Evolutionary conservation across 2,113 vertebrate genomes (phyloP), one percentile per base, ranked within the genome.

Genomic region (Hiodon tergisus): DNA sequence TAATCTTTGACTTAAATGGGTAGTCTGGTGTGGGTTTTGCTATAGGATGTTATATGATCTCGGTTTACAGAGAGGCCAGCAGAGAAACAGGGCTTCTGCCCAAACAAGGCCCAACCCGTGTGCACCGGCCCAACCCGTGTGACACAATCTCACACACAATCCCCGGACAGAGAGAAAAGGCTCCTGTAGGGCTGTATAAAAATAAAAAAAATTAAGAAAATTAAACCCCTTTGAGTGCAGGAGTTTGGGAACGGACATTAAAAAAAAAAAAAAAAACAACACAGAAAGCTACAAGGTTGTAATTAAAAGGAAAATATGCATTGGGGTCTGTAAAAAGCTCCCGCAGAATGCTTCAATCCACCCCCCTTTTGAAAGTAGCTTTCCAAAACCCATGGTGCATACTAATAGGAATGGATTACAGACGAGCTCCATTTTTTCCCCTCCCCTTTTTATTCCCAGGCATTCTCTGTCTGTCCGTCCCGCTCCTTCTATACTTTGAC

Each of bases 291-390:
- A 52, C 70, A 14, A 55, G 60, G 46, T 60, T 31, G 31, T 59
- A 71, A 71, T 71, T 71, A 71, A 71, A 58, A 71, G 48, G 57
- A 60, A 71, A 71, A 58, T 57, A 69, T 52, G 17, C 68, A 14
- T 14, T 6, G 50, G 57, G 70, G 70, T 47, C 57, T 46, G 55
- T 47, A 13, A 71, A 31, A 60, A 48, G 31, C 31, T 59, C 58
- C 70, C 70, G 57, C 70, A 71, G 70, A 60, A 60, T 50, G 53
- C 70, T 60, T 31, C 57, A 47, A 48, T 58, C 57, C 70, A 71
- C 57, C 53, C 55, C 63, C 52, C 17, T 61, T 50, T 47, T 61
- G 62, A 68, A 48, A 74, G 63, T n/a, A 60, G 74, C 55, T 51
- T 67, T 67, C 66, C 67, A 69, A 70, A 51, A 51, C 47, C 68